phyloP scores from a whole-genome alignment of 2,888 invertebrate species.

The Augochlorella aurata region DNA sequence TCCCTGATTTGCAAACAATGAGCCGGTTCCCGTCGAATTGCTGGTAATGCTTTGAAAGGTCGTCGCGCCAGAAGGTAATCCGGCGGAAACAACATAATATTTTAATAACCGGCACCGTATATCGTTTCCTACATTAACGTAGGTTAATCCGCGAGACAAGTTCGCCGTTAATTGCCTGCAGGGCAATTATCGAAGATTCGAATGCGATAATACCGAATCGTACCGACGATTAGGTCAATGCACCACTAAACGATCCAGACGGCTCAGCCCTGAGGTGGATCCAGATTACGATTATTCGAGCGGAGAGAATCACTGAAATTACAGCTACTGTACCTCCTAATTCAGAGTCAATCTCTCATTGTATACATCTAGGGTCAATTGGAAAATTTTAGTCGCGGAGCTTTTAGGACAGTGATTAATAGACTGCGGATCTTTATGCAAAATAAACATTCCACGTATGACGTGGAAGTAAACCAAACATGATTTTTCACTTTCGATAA shows the following conservation, averaged over 20 bases:
- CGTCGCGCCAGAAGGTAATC: neutral
- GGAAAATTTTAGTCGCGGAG: neutral
- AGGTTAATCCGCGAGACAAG: slow-evolving; percentile 10
- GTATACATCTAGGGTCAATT: neutral
- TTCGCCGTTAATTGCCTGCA: slow-evolving; percentile 50
- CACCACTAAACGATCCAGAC: slow-evolving; percentile 41
- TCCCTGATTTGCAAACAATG: slow-evolving; percentile 48
- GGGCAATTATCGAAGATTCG: slow-evolving; percentile 60
- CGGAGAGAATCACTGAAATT: slow-evolving; percentile 43
- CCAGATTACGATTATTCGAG: slow-evolving; percentile 54
- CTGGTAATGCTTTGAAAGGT: slow-evolving; percentile 3
- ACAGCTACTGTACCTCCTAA: slow-evolving; percentile 9
- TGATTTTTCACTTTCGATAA: too few relatives aligned
- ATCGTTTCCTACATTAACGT: neutral
- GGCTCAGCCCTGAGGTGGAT: slow-evolving; percentile 32
- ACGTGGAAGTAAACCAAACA: too few relatives aligned
- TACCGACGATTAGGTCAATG: slow-evolving; percentile 58
- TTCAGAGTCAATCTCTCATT: neutral
- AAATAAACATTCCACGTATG: too few relatives aligned
- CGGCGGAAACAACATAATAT: neutral
- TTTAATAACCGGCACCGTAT: slow-evolving; percentile 21
- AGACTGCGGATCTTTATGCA: too few relatives aligned
- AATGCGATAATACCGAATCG: slow-evolving; percentile 43
- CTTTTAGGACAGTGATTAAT: too few relatives aligned
- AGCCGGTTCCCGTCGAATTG: slow-evolving; percentile 28